Evolutionary conservation across 2,888 invertebrate genomes (phyloP), one percentile per base, ranked within the genome.

Genomic region (Cancer borealis): DNA sequence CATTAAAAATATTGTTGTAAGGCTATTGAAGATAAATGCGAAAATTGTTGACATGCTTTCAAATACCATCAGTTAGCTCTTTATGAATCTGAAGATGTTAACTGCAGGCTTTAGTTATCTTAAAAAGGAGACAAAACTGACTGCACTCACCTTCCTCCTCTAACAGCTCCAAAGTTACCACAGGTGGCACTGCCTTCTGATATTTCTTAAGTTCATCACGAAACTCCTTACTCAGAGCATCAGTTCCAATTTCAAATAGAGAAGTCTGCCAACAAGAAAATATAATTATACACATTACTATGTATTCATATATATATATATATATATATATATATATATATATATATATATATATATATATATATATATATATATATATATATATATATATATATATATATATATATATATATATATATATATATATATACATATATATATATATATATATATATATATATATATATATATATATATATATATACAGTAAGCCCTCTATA

Each of bases 141-240:
- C 46, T 45, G 46, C 14, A 54, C 87, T 92, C 10, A 97, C 98
- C 98, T 96, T 99, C 98, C 96, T 99, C 99, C 93, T 98, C 97
- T 26, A 95, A 30, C 96, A 98, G 97, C 96, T 99, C 99, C 96
- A 99, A 97, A 14, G 99, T 97, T n/a, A 98, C 97, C 1, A 99
- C 98, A 0, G 99, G 98, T 39, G 98, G 97, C 93, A 99, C 97
- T 0, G 99, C 98, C 95, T 98, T 98, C 94, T 98, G 99, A 96
- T 99, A 98, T 95, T 98, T 98, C 95, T 98, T 98, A 79, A 99
- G 97, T 95, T 99, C 97, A 96, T 98, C 98, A 96, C 98, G 98
- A 96, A 99, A 99, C 96, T 99, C 99, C 95, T 97, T 97, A 96
- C 98, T 98, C 89, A 99, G 96, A 95, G 98, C 98, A 96, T 98